Evolutionary conservation across 2,888 invertebrate genomes (phyloP).

Genomic region (Cheilosia vernalis): DNA sequence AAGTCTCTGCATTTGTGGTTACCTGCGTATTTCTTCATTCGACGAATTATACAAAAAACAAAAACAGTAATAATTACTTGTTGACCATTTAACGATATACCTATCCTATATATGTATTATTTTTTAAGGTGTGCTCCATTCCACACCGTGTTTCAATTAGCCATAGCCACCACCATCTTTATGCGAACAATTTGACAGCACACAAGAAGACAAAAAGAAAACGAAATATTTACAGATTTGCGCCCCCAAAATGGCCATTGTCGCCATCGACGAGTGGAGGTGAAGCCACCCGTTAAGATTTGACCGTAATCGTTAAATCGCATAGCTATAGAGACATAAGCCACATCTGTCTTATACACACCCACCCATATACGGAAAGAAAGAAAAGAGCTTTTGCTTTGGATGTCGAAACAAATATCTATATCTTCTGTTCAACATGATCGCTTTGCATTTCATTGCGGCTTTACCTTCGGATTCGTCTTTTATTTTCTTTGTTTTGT

Average conservation of each 20-base stretch:
- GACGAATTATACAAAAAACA: background rate
- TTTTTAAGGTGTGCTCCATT: conserved; percentile 54
- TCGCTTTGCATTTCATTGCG: conserved; percentile 41
- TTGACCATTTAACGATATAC: conserved; percentile 48
- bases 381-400: conserved; percentile 35
- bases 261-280: conserved; percentile 33
- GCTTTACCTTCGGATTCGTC: conserved; percentile 19
- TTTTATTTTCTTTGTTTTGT: background rate
- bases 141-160: conserved; percentile 31
- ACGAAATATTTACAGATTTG: conserved; percentile 1
- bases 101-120: too few species aligned
- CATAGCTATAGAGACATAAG: conserved; percentile 1
- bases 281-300: conserved; percentile 35
- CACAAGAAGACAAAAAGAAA: conserved; percentile 10
- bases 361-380: conserved; percentile 32
- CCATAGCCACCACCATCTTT: conserved; percentile 22
- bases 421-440: conserved; percentile 21
- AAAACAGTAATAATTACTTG: conserved; percentile 42
- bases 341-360: conserved; percentile 15
- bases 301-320: conserved; percentile 49
- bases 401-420: conserved; percentile 26
- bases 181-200: conserved; percentile 15
- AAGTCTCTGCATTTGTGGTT: background rate
- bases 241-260: conserved; percentile 56
- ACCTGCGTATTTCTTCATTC: background rate